Evolutionary conservation across 2,888 invertebrate species (phyloP).

Genomic region (Masnerella sp.): DNA sequence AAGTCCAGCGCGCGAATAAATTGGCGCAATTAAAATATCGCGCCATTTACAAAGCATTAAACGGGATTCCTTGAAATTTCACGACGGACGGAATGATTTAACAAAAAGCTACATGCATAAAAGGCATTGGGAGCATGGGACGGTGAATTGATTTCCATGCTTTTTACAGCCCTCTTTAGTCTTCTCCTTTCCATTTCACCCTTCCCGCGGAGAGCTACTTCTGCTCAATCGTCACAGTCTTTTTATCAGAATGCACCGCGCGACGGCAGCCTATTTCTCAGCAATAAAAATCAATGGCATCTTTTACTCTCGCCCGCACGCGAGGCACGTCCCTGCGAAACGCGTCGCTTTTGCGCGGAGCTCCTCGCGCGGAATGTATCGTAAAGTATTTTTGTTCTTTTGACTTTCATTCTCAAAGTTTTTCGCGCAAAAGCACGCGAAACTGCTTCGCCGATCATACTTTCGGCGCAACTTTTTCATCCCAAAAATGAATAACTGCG

Average conservation of each 20-base stretch:
- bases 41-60: conserved; percentile 20
- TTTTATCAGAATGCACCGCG: conserved; percentile 62
- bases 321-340: conserved; percentile 65
- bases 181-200: conserved; percentile 46
- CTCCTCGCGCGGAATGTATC: conserved; percentile 38
- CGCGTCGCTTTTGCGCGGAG: conserved; percentile 25
- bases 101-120: conserved; percentile 48
- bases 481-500: conserved; percentile 27
- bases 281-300: conserved; percentile 61
- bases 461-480: conserved; percentile 26
- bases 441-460: conserved; percentile 23
- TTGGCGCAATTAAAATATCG: not conserved
- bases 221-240: conserved; percentile 56
- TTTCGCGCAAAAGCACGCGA: conserved; percentile 32
- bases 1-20: too few species aligned
- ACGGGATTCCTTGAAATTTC: conserved; percentile 37
- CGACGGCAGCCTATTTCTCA: conserved; percentile 65
- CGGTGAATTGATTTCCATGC: conserved; percentile 52
- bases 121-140: conserved; percentile 42
- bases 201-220: conserved; percentile 49
- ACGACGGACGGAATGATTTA: conserved; percentile 32
- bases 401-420: conserved; percentile 64
- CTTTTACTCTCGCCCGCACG: conserved; percentile 60
- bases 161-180: conserved; percentile 53
- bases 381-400: conserved; percentile 59